These are phyloP conservation scores for Rhodeus uyekii DNA, from an alignment of 2,797 vertebrate species.

Conservation along the genomic window DNA sequence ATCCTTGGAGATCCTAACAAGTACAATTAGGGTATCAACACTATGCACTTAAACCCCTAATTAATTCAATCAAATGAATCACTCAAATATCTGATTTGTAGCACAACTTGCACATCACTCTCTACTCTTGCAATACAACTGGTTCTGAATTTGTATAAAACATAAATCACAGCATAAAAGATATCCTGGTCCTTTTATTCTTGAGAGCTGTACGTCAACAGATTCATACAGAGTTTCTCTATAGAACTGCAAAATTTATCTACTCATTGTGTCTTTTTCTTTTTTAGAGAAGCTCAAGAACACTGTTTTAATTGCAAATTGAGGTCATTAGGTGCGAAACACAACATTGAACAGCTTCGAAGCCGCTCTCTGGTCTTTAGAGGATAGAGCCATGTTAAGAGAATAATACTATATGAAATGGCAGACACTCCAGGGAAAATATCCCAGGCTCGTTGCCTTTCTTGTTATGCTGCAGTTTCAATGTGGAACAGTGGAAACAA, in stretches of 20 bases:
- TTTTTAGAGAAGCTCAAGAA: constrained; percentile 6
- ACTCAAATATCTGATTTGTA: not conserved
- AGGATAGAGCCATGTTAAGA: constrained; percentile 16
- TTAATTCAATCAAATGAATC: not conserved
- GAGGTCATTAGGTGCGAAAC: constrained; percentile 17
- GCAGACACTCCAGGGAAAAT: not conserved
- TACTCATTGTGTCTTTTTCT: not conserved
- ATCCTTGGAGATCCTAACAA: too few relatives aligned
- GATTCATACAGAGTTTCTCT: not conserved
- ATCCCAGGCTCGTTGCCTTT: not conserved
- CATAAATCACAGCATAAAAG: not conserved
- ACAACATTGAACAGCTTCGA: not conserved
- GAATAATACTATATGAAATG: constrained; percentile 13
- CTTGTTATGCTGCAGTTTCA: not conserved
- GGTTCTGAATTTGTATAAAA: not conserved
- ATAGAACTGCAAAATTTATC: not conserved
- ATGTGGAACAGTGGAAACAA: constrained; percentile 17
- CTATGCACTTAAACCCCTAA: too few relatives aligned
- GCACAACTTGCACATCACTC: not conserved
- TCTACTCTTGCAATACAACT: not conserved
- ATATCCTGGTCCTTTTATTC: too few relatives aligned
- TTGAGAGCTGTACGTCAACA: not conserved
- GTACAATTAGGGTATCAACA: too few relatives aligned
- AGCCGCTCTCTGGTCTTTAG: constrained; percentile 9
- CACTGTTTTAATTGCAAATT: constrained; percentile 41